Conservation (phyloP, 2,888 invertebrate genomes). For the Dione vanillae region DNA sequence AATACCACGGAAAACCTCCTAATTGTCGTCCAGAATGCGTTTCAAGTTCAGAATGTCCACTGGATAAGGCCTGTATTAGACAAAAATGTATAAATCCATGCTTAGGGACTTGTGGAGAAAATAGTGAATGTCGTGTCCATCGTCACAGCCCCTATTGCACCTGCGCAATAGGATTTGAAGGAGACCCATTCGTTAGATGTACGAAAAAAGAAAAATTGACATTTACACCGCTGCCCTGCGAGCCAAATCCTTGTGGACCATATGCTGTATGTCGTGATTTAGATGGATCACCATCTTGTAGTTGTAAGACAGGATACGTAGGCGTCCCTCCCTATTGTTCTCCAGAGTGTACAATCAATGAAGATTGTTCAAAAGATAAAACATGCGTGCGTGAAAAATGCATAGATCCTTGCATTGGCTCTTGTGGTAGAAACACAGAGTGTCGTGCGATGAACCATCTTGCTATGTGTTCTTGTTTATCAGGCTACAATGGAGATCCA, state of each 20-base stretch:
- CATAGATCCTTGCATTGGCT: constrained; percentile 88
- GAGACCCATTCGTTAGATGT: constrained; percentile 88
- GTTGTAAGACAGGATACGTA: constrained; percentile 86
- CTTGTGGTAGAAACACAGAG: constrained; percentile 88
- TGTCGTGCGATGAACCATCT: constrained; percentile 90
- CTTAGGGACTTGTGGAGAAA: constrained; percentile 88
- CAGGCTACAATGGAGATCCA: constrained; percentile 89
- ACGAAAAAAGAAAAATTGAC: constrained; percentile 75
- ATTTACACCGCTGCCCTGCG: constrained; percentile 82
- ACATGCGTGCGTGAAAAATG: constrained; percentile 91
- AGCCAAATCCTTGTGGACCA: constrained; percentile 88
- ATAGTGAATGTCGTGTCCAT: constrained; percentile 88
- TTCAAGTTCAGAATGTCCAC: constrained; percentile 91
- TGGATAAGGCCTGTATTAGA: constrained; percentile 89
- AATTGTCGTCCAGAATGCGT: constrained; percentile 92
- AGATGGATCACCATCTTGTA: constrained; percentile 83
- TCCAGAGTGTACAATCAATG: constrained; percentile 90
- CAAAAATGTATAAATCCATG: constrained; percentile 93
- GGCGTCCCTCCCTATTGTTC: constrained; percentile 89
- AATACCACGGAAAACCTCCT: constrained; percentile 89
- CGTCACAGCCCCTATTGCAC: constrained; percentile 89
- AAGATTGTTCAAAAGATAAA: constrained; percentile 89
- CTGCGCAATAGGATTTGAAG: constrained; percentile 88
- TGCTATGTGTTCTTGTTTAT: constrained; percentile 89
- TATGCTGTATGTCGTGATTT: constrained; percentile 86